phyloP scores from a whole-genome alignment of 2,113 vertebrate species.

The Grallaria varia region DNA sequence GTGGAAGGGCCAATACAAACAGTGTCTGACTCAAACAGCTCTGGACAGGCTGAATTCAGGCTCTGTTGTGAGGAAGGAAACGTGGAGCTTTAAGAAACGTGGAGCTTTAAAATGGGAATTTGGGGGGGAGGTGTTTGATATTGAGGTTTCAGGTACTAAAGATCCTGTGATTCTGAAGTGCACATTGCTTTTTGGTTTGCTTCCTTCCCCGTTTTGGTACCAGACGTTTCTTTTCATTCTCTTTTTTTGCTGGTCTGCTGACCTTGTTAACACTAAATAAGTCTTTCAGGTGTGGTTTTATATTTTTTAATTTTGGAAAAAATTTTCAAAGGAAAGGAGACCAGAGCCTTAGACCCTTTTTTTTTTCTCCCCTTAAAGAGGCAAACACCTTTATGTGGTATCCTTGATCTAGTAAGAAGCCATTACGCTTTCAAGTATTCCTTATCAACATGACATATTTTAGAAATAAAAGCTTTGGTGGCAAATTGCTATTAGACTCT shows the following conservation, averaged over 20 bases:
- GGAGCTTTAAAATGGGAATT: not conserved
- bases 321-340: not conserved
- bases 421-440: constrained; percentile 13
- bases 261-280: not conserved
- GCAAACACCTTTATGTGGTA: not conserved
- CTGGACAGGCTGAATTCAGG: not conserved
- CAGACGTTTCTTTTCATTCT: not conserved
- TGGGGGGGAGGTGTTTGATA: not conserved
- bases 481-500: not conserved
- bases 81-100: not conserved
- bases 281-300: not conserved
- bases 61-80: not conserved
- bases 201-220: not conserved
- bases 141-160: not conserved
- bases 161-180: not conserved
- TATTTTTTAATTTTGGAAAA: not conserved
- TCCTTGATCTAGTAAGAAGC: constrained; percentile 18
- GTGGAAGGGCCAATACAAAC: not conserved
- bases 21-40: not conserved
- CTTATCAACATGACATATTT: constrained; percentile 3
- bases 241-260: not conserved
- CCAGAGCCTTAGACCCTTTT: not conserved
- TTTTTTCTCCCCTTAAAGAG: not conserved
- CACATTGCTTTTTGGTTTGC: not conserved
- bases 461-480: constrained; percentile 36